A percentile compares a stretch with the other conserved stretches of the same genome.
phyloP scores from a whole-genome alignment of 53 echinoderm and acorn worm species.

The Holothuria leucospilota region DNA sequence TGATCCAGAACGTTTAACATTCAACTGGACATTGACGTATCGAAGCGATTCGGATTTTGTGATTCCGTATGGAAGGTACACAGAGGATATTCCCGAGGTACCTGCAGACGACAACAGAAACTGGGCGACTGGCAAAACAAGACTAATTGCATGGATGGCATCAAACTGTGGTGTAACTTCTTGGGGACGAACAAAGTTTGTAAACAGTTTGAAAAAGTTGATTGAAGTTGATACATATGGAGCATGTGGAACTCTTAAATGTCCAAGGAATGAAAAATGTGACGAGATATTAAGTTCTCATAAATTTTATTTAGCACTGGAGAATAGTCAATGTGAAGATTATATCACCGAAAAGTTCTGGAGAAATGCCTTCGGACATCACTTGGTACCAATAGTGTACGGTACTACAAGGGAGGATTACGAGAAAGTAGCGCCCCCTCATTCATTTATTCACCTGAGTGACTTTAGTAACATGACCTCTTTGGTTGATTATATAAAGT shows the following conservation, averaged over 20 bases:
- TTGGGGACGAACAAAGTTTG: neutral
- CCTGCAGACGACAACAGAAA: neutral
- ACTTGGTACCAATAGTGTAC: slow-evolving; percentile 17
- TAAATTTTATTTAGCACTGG: slow-evolving; percentile 30
- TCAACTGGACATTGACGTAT: slow-evolving; percentile 41
- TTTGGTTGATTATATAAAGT: slow-evolving; percentile 18
- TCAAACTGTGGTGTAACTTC: neutral
- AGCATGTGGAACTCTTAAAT: slow-evolving; percentile 13
- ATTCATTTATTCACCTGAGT: slow-evolving; percentile 17
- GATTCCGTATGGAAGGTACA: slow-evolving; percentile 16
- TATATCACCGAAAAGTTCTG: slow-evolving; percentile 38
- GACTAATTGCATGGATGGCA: slow-evolving; percentile 8
- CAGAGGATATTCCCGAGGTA: neutral
- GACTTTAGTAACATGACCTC: slow-evolving; percentile 16
- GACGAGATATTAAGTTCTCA: neutral
- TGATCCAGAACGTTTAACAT: neutral
- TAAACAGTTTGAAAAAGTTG: neutral
- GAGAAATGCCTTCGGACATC: neutral
- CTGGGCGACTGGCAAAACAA: slow-evolving; percentile 25
- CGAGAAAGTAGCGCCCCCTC: neutral
- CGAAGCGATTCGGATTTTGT: neutral
- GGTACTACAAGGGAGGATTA: slow-evolving; percentile 13
- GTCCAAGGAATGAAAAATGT: neutral
- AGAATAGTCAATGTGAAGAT: slow-evolving; percentile 36
- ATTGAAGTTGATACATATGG: slow-evolving; percentile 16